Evolutionary conservation across 1,140 invertebrate genomes (phyloP).

Genomic region (Anastrepha obliqua): DNA sequence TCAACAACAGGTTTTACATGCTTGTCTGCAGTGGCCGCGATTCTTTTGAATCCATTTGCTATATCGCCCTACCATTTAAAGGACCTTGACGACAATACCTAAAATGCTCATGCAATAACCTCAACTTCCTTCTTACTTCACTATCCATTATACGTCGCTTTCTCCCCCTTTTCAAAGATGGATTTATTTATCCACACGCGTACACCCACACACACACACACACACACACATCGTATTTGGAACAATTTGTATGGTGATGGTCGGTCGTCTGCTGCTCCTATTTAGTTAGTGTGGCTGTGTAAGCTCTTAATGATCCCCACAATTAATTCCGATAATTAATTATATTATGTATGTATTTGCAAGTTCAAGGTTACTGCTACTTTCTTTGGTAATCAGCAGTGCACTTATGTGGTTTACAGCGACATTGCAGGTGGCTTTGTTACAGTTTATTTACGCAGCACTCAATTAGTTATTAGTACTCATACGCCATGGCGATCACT

Average conservation of each 20-base stretch:
- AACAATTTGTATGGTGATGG: neutral
- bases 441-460: neutral
- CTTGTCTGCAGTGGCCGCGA: no score
- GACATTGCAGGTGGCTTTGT: neutral
- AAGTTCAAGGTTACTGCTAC: slow-evolving; percentile 20
- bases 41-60: no score
- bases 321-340: neutral
- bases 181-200: neutral
- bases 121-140: no score
- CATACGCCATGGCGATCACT: neutral
- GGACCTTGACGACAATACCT: no score
- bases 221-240: neutral
- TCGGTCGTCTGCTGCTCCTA: neutral
- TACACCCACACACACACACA: neutral
- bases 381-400: no score
- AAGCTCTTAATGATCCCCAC: neutral
- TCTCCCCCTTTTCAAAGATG: neutral
- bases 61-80: no score
- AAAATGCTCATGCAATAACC: no score
- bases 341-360: neutral
- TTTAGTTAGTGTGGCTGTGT: neutral
- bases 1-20: no score
- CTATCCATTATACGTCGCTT: no score
- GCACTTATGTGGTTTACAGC: neutral
- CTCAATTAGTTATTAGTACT: slow-evolving; percentile 24